phyloP scores from a whole-genome alignment of 2,888 invertebrate species.

The Blera fallax region DNA sequence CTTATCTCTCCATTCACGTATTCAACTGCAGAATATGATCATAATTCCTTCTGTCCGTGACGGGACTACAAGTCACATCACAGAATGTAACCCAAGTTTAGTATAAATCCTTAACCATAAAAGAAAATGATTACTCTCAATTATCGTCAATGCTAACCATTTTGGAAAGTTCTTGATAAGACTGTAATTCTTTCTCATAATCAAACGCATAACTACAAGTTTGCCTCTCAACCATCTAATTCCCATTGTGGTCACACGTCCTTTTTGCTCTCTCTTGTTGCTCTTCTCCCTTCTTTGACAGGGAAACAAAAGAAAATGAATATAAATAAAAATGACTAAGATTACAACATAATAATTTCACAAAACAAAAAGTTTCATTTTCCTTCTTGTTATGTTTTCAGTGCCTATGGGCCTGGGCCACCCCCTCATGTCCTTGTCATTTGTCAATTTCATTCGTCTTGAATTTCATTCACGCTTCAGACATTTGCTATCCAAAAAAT shows the following conservation, averaged over 20 bases:
- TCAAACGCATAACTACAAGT: slow-evolving; percentile 45
- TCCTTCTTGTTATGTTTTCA: background rate
- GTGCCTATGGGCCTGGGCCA: background rate
- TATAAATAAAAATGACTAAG: slow-evolving; percentile 62
- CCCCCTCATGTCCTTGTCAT: slow-evolving; percentile 30
- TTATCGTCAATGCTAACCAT: slow-evolving; percentile 54
- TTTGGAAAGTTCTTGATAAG: slow-evolving; percentile 34
- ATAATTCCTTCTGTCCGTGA: slow-evolving; percentile 23
- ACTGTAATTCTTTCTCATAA: slow-evolving; percentile 45
- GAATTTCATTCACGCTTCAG: slow-evolving; percentile 36
- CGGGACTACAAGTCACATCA: slow-evolving; percentile 21
- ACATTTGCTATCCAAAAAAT: slow-evolving; percentile 19
- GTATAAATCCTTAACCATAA: slow-evolving; percentile 22
- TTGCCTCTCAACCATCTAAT: background rate
- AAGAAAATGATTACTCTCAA: slow-evolving; percentile 62
- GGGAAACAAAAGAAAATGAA: slow-evolving; percentile 34
- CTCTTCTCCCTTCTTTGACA: background rate
- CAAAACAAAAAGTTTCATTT: slow-evolving; percentile 24
- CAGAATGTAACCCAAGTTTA: slow-evolving; percentile 2
- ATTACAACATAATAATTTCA: slow-evolving; percentile 59
- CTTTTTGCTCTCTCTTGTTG: background rate
- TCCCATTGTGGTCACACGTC: slow-evolving; percentile 18
- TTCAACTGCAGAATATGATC: background rate
- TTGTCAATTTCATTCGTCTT: slow-evolving; percentile 57
- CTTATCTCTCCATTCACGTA: slow-evolving; percentile 24